Evolutionary conservation across 2,797 vertebrate genomes (phyloP).

Genomic region (Gallinago solitaria): DNA sequence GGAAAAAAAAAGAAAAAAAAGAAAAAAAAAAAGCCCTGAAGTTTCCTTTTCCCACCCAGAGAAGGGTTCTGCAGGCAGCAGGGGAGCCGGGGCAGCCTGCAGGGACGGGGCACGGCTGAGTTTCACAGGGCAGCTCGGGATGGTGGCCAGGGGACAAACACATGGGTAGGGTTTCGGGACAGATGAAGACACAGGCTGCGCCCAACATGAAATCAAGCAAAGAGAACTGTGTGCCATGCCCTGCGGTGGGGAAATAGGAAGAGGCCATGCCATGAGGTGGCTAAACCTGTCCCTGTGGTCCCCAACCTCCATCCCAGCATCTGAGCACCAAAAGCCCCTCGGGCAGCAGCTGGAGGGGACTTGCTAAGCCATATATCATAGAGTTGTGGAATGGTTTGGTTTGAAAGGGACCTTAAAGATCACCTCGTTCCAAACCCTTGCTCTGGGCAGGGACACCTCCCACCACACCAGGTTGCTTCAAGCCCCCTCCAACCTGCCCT

Average conservation of each 20-base stretch:
- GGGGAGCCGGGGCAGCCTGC: no score
- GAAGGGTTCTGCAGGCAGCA: not conserved
- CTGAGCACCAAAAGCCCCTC: not conserved
- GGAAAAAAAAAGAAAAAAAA: not conserved
- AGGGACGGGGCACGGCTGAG: not conserved
- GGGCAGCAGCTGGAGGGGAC: not conserved
- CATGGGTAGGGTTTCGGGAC: not conserved
- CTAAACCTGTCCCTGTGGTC: not conserved
- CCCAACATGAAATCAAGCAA: not conserved
- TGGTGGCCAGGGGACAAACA: no score
- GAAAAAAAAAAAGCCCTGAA: not conserved
- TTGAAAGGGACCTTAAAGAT: not conserved
- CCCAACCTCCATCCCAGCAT: not conserved
- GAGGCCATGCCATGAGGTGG: not conserved
- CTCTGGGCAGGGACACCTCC: not conserved
- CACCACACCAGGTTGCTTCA: not conserved
- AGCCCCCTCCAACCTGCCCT: not conserved
- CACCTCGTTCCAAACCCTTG: not conserved
- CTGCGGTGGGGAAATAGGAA: not conserved
- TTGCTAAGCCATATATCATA: not conserved
- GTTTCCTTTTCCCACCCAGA: not conserved
- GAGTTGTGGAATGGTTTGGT: not conserved
- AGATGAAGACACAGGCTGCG: not conserved
- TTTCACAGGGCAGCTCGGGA: rapidly evolving
- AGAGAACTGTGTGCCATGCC: no score